A percentile compares a stretch with the other conserved stretches of the same genome.
These are phyloP conservation scores for Nannoperca australis DNA, from an alignment of 2,797 vertebrate species.

Conservation along the genomic window DNA sequence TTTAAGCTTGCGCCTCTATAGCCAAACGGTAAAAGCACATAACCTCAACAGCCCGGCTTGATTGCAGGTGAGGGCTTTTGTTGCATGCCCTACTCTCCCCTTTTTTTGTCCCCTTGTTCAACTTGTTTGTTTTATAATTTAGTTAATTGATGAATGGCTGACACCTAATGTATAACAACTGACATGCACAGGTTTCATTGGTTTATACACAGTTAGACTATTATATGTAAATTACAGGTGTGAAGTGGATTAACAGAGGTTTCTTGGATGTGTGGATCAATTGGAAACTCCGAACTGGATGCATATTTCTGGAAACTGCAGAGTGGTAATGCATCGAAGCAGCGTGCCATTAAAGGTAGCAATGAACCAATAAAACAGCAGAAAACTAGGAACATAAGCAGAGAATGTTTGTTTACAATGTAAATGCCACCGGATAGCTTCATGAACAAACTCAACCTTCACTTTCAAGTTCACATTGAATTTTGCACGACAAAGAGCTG, in stretches of 20 bases:
- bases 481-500: slow-evolving; percentile 10
- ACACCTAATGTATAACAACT: background rate
- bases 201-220: background rate
- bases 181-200: background rate
- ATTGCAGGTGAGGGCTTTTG: background rate
- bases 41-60: background rate
- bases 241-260: background rate
- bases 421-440: background rate
- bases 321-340: background rate
- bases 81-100: background rate
- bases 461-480: background rate
- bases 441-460: background rate
- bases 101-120: background rate
- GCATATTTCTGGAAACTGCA: background rate
- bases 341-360: background rate
- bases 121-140: background rate
- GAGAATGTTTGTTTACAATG: background rate
- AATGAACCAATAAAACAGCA: background rate
- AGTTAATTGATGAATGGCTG: background rate
- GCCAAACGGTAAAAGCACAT: background rate
- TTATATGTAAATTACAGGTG: background rate
- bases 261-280: background rate
- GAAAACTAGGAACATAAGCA: background rate
- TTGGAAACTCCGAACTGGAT: background rate
- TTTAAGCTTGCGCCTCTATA: background rate